Percentiles rank a stretch among this genome's conserved stretches.
Conservation (phyloP, 1,140 invertebrate species). For the Pemphigus obesinymphae region DNA sequence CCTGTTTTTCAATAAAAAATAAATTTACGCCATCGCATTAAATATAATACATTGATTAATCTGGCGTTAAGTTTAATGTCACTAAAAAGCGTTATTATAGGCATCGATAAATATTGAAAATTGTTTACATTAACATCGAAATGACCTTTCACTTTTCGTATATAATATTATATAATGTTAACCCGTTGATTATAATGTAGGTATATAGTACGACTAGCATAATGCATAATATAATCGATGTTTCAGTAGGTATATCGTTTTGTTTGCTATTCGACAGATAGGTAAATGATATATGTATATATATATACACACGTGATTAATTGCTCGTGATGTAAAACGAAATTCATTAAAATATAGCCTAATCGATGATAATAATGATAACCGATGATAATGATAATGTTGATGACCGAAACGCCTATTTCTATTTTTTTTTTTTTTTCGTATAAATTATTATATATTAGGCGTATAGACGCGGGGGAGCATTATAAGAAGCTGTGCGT, state of each 20-base stretch:
- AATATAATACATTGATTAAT: too few relatives aligned
- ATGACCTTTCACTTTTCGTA: too few relatives aligned
- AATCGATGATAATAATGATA: conserved; percentile 27
- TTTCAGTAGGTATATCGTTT: neutral
- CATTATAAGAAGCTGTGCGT: neutral
- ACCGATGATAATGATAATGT: too few relatives aligned
- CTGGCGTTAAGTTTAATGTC: too few relatives aligned
- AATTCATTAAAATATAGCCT: neutral
- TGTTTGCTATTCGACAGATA: neutral
- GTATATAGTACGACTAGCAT: neutral
- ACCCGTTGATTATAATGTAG: neutral
- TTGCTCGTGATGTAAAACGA: neutral
- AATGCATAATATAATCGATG: neutral
- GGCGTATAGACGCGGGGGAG: neutral
- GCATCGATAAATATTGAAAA: too few relatives aligned
- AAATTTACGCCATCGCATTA: too few relatives aligned
- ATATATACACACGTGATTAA: neutral
- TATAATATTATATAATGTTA: neutral
- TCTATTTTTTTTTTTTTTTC: neutral
- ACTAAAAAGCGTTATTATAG: too few relatives aligned
- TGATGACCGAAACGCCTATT: neutral
- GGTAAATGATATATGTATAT: neutral
- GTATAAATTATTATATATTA: neutral
- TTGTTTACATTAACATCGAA: too few relatives aligned
- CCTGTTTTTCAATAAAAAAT: too few relatives aligned